Conservation (phyloP, 1,140 invertebrate species). For the Zaprionus kolodkinae region DNA sequence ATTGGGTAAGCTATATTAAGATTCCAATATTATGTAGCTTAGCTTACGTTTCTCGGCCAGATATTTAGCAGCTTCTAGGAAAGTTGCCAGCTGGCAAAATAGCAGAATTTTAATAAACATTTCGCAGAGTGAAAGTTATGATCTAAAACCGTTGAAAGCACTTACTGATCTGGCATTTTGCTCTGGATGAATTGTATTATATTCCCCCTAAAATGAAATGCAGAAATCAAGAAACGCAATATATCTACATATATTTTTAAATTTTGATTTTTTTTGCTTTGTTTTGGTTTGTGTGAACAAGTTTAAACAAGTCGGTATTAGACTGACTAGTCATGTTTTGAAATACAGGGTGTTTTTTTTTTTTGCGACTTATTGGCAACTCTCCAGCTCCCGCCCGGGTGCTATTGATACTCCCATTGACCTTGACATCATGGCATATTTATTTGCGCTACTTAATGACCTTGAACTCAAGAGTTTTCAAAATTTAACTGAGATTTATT, state of each 20-base stretch:
- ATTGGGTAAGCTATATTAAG: background rate
- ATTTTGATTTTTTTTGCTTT: conserved; percentile 44
- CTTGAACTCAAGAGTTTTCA: conserved; percentile 12
- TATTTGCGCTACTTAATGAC: conserved; percentile 9
- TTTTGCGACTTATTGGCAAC: background rate
- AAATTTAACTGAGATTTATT: conserved; percentile 19
- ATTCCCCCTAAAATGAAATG: conserved; percentile 49
- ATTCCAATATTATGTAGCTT: background rate
- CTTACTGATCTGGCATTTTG: conserved; percentile 47
- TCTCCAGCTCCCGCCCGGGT: background rate
- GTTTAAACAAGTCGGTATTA: conserved; percentile 68
- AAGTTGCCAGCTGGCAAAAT: conserved; percentile 12
- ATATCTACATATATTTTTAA: conserved; percentile 40
- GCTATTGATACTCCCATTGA: conserved; percentile 23
- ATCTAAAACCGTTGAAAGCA: conserved; percentile 34
- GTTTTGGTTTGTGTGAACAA: conserved; percentile 38
- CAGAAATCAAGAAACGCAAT: conserved; percentile 47
- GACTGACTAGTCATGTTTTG: conserved; percentile 51
- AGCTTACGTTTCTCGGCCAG: conserved; percentile 62
- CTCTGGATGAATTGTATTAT: conserved; percentile 45
- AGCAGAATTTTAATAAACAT: conserved; percentile 47
- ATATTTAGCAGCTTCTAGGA: conserved; percentile 41
- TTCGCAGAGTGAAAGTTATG: background rate
- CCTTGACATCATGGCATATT: conserved; percentile 16
- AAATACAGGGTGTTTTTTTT: conserved; percentile 55